Percentiles rank a stretch among this genome's conserved stretches.
These are phyloP conservation scores for Erethizon dorsatum DNA, from an alignment of 2,797 vertebrate species.

Conservation along the genomic window DNA sequence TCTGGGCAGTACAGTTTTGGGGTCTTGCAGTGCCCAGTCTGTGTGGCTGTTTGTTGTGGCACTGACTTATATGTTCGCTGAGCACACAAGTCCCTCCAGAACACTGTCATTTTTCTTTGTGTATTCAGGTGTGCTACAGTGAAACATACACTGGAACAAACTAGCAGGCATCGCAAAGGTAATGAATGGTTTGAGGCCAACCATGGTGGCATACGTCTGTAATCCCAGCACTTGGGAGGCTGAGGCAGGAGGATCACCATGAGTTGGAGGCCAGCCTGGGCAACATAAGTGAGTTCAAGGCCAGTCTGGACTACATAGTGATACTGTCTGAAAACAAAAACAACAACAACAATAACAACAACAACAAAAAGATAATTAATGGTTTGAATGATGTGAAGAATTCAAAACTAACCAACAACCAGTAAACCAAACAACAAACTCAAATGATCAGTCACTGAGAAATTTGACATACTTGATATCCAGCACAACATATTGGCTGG, in stretches of 20 bases:
- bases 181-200: slow-evolving; percentile 38
- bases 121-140: not conserved
- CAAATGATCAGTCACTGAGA: not conserved
- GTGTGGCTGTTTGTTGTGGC: not conserved
- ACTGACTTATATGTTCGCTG: not conserved
- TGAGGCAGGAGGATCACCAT: not conserved
- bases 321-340: not conserved
- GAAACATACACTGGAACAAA: not conserved
- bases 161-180: slow-evolving; percentile 45
- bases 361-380: slow-evolving; percentile 33
- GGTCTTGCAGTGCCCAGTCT: not conserved
- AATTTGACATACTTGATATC: not conserved
- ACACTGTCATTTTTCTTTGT: slow-evolving; percentile 8
- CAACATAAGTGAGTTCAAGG: too few relatives aligned
- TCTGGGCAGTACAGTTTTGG: not conserved
- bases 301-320: not conserved
- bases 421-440: slow-evolving; percentile 43
- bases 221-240: not conserved
- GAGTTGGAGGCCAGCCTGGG: not conserved
- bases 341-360: not conserved
- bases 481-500: not conserved
- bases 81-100: not conserved
- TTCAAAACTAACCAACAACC: not conserved
- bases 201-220: not conserved
- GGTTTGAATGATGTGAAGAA: slow-evolving; percentile 43